Percentiles rank a stretch among this genome's conserved stretches.
Conservation (phyloP, 2,113 vertebrate species). For the Gymnogyps californianus region DNA sequence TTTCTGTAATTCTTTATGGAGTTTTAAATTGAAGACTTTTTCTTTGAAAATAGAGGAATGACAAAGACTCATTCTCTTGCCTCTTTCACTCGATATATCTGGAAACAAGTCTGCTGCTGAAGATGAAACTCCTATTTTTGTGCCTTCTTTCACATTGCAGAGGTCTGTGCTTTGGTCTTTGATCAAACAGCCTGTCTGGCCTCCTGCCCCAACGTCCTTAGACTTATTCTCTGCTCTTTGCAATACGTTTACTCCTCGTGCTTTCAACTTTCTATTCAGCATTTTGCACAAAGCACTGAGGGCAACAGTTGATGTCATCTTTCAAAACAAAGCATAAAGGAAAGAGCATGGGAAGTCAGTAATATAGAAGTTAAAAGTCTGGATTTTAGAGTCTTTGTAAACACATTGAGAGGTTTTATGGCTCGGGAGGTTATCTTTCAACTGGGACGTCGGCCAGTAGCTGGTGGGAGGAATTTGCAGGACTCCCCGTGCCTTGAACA, state of each 20-base stretch:
- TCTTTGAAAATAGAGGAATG: constrained; percentile 17
- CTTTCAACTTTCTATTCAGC: not conserved
- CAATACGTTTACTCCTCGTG: fast-evolving
- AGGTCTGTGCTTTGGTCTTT: constrained; percentile 1
- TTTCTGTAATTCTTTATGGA: constrained; percentile 30
- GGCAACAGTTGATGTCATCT: not conserved
- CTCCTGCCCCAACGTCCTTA: not conserved
- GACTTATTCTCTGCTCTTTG: not conserved
- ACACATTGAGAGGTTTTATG: not conserved
- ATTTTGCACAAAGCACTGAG: not conserved
- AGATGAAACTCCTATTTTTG: constrained; percentile 36
- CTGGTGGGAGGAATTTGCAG: not conserved
- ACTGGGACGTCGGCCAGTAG: not conserved
- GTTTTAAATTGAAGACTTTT: constrained; percentile 46
- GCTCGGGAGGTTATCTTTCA: not conserved
- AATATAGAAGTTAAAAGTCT: not conserved
- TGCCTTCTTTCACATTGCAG: not conserved
- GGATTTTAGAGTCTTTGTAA: not conserved
- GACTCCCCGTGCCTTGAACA: fast-evolving
- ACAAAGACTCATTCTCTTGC: constrained; percentile 48
- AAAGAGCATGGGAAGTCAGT: not conserved
- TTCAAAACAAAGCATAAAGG: not conserved
- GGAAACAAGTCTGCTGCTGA: not conserved
- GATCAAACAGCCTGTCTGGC: constrained; percentile 10
- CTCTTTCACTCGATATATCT: constrained; percentile 22